Evolutionary conservation across 2,797 vertebrate genomes (phyloP), one percentile per base, ranked within the genome.

Genomic region (Anguilla marmorata): DNA sequence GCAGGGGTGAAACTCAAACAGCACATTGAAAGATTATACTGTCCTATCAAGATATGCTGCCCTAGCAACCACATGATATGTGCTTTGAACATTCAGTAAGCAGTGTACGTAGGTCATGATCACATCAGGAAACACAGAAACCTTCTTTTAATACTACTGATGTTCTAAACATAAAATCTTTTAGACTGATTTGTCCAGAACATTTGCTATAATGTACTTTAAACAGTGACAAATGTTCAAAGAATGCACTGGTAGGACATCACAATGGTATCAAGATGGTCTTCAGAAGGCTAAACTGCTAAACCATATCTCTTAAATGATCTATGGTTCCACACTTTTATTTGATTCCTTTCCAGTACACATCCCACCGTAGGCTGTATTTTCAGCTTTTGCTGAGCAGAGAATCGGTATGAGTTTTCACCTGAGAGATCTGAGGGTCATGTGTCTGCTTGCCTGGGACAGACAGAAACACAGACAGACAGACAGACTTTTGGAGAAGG

Each of bases 371-470:
- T 3, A 14, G 3, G 60, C 2, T 63, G 60, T 72, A 7, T 72
- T 72, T 24, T 24, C 6, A 30, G 24, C 1, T 7, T 72, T 72
- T 9, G 6, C 5, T 72, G 66, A 72, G 8, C 66, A 72, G 66
- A 72, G 66, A 27, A 30, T 9, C 66, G 5, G 0, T 16, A 16
- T 45, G 33, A 2, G 4, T 9, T 16, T 4, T 79, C 12, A 41
- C 11, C 14, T 85, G 50, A 30, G 2, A 60, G 2, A 7, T 24
- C 24, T 19, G 24, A 21, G 45, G 50, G 50, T 85, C 52, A 19
- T 85, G 84, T 85, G 30, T 56, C 48, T 60, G n/a, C 84, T 85
- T 85, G 84, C 84, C 52, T 60, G 21, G 12, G 27, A 85, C 50
- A 8, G 50, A 52, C 50, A 52, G 50, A 45, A 45, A 45, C 41